phyloP scores from a whole-genome alignment of 2,888 invertebrate species.

The Spatulosminthurus flaviceps region DNA sequence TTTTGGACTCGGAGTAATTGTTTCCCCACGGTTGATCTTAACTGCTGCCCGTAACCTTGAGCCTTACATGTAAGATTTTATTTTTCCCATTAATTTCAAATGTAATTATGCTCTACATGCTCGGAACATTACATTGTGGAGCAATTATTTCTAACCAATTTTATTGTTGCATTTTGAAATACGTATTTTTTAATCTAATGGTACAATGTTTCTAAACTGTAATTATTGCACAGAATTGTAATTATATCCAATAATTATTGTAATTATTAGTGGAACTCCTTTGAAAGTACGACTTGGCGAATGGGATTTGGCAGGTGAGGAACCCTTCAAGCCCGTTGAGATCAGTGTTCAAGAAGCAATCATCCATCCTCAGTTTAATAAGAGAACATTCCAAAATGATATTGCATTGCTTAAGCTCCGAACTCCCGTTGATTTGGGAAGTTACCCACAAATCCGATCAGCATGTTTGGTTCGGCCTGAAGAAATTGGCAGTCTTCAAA shows the following conservation, averaged over 20 bases:
- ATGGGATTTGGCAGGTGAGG: constrained; percentile 61
- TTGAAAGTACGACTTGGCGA: constrained; percentile 61
- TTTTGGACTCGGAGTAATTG: constrained; percentile 62
- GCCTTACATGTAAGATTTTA: constrained; percentile 51
- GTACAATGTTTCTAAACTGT: neutral
- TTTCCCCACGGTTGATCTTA: constrained; percentile 58
- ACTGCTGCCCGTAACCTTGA: constrained; percentile 61
- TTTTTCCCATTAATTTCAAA: neutral
- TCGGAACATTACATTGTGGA: too few species aligned
- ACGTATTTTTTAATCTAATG: constrained; percentile 2
- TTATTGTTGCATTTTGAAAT: constrained; percentile 1
- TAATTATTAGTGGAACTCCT: constrained; percentile 49
- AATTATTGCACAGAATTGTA: too few species aligned
- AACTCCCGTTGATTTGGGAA: constrained; percentile 54
- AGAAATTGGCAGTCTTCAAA: constrained; percentile 53
- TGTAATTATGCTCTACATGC: neutral
- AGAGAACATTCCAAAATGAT: constrained; percentile 62
- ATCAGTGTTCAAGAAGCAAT: constrained; percentile 52
- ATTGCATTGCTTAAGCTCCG: constrained; percentile 59
- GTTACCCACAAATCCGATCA: constrained; percentile 59
- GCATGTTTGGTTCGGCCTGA: constrained; percentile 59
- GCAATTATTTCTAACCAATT: too few species aligned
- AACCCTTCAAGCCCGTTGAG: constrained; percentile 61
- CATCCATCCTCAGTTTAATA: constrained; percentile 60
- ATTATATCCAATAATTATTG: constrained; percentile 11